phyloP scores from a whole-genome alignment of 2,888 invertebrate genomes.

The Macrosiphum euphorbiae region DNA sequence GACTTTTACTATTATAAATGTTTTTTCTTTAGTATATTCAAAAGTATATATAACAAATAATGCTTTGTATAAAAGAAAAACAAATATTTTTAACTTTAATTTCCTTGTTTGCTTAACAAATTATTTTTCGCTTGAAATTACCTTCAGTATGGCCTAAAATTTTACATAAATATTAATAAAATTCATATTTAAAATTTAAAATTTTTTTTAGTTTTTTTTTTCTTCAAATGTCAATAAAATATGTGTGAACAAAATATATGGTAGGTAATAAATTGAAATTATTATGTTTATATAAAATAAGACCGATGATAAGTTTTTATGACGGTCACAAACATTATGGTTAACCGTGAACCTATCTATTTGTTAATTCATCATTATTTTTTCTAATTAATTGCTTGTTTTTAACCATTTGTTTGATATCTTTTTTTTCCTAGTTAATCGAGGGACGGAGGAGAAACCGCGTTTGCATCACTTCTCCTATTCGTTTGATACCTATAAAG shows the following conservation, averaged over 20 bases:
- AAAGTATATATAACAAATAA: background rate
- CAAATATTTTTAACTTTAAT: background rate
- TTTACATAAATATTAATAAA: no score
- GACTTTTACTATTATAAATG: no score
- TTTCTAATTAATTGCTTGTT: background rate
- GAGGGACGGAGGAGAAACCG: no score
- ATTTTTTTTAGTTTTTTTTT: no score
- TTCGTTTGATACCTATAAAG: background rate
- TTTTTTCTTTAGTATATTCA: no score
- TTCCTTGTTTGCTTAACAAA: conserved; percentile 21
- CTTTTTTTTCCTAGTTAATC: no score
- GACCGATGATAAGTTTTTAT: background rate
- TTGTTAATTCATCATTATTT: background rate
- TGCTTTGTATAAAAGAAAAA: background rate
- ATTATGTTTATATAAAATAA: background rate
- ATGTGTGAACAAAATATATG: background rate
- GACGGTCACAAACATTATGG: background rate
- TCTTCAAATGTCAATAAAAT: no score
- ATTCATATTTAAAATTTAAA: no score
- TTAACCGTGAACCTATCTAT: background rate
- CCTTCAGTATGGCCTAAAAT: conserved; percentile 12
- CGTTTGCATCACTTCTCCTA: no score
- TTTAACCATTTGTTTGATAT: background rate
- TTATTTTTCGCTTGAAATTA: conserved; percentile 48
- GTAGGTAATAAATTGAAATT: background rate